Conservation (phyloP, 2,797 vertebrate species). For the Halcyon smyrnensis region DNA sequence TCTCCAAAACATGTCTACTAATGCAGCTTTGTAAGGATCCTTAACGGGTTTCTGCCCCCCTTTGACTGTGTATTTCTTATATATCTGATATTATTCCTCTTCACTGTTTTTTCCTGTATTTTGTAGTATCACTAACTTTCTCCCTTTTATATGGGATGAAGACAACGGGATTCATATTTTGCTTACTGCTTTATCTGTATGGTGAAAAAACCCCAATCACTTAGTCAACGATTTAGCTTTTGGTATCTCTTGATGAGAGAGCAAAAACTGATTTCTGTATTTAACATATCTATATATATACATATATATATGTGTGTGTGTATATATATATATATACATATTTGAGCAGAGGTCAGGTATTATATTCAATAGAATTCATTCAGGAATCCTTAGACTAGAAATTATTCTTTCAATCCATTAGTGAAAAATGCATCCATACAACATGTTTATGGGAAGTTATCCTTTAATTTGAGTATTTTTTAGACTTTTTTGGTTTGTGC, state of each 20-base stretch:
- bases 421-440: constrained; percentile 27
- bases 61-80: not conserved
- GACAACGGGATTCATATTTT: not conserved
- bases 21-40: not conserved
- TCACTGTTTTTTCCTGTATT: not conserved
- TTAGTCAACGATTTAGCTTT: not conserved
- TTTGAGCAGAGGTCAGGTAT: constrained; percentile 81
- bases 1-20: not conserved
- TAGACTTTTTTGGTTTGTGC: constrained; percentile 73
- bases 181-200: not conserved
- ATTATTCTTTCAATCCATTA: constrained; percentile 63
- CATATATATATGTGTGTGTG: constrained; percentile 74
- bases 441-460: constrained; percentile 38
- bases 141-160: not conserved
- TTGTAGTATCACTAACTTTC: not conserved
- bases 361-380: constrained; percentile 74
- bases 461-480: not conserved
- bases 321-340: constrained; percentile 5
- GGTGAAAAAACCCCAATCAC: not conserved
- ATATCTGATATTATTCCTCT: not conserved
- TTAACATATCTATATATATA: not conserved
- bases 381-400: constrained; percentile 68
- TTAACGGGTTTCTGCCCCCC: not conserved
- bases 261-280: constrained; percentile 47
- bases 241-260: constrained; percentile 5